Evolutionary conservation across 2,113 vertebrate species (phyloP).

Genomic region (Gavialis gangeticus): DNA sequence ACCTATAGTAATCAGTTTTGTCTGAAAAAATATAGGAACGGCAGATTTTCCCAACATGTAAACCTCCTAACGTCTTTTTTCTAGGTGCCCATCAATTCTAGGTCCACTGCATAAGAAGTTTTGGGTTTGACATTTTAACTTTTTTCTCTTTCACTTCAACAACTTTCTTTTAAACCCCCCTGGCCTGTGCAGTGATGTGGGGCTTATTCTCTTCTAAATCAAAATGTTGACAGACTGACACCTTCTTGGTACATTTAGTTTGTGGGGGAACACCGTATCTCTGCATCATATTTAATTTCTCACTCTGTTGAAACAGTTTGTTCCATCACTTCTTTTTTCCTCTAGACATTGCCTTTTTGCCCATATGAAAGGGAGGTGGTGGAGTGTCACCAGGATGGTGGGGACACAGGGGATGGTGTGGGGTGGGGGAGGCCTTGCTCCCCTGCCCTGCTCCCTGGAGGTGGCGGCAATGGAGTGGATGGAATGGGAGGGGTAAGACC

Average conservation of each 20-base stretch:
- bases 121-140: neutral
- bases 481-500: too few species aligned
- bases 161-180: neutral
- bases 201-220: slow-evolving; percentile 36
- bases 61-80: neutral
- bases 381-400: too few species aligned
- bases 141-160: neutral
- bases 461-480: too few species aligned
- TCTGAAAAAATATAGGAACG: neutral
- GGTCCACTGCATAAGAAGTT: neutral
- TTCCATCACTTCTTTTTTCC: neutral
- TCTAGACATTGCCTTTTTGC: slow-evolving; percentile 52
- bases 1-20: neutral
- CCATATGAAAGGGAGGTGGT: neutral
- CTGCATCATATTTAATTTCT: slow-evolving; percentile 49
- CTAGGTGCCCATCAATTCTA: neutral
- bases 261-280: slow-evolving; percentile 49
- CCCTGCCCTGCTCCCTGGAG: too few species aligned
- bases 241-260: slow-evolving; percentile 28
- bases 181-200: slow-evolving; percentile 12
- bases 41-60: neutral
- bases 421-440: too few species aligned
- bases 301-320: slow-evolving; percentile 35
- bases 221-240: slow-evolving; percentile 31
- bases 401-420: too few species aligned